These are phyloP conservation scores for Eulimnadia texana DNA, from an alignment of 1,140 invertebrate species.

Conservation along the genomic window DNA sequence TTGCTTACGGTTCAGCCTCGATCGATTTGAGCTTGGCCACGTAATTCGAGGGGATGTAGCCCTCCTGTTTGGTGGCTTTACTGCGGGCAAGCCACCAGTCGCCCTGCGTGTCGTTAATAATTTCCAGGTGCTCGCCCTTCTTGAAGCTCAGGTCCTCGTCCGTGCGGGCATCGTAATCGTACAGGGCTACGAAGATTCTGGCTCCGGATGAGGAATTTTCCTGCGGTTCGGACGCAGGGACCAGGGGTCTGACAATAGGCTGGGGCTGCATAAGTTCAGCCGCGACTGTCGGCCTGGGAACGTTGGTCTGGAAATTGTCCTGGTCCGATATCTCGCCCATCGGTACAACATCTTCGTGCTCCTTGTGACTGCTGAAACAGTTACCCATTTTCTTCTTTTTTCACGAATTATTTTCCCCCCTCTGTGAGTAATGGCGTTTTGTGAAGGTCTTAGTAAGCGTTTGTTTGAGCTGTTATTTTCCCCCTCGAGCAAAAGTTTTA, in stretches of 20 bases:
- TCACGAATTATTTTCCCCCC: not conserved
- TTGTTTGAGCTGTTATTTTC: no score
- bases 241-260: no score
- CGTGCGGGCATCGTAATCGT: constrained; percentile 97
- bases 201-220: constrained; percentile 27
- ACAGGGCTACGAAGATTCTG: constrained; percentile 90
- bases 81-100: constrained; percentile 98
- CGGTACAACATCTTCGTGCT: no score
- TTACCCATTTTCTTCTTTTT: constrained; percentile 1
- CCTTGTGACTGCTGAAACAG: constrained; percentile 9
- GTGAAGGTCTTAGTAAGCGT: no score
- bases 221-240: not conserved
- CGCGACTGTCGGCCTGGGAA: no score
- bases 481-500: no score
- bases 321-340: no score
- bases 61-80: constrained; percentile 84
- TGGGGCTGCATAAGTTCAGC: no score
- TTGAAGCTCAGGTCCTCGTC: constrained; percentile 97
- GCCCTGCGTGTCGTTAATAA: constrained; percentile 93
- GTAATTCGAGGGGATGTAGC: constrained; percentile 99
- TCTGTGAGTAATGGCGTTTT: no score
- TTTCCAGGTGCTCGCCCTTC: constrained; percentile 95
- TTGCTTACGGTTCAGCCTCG: constrained; percentile 99
- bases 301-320: no score
- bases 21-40: constrained; percentile 97